phyloP scores from a whole-genome alignment of 2,113 vertebrate species.

The Dicaeum eximium region DNA sequence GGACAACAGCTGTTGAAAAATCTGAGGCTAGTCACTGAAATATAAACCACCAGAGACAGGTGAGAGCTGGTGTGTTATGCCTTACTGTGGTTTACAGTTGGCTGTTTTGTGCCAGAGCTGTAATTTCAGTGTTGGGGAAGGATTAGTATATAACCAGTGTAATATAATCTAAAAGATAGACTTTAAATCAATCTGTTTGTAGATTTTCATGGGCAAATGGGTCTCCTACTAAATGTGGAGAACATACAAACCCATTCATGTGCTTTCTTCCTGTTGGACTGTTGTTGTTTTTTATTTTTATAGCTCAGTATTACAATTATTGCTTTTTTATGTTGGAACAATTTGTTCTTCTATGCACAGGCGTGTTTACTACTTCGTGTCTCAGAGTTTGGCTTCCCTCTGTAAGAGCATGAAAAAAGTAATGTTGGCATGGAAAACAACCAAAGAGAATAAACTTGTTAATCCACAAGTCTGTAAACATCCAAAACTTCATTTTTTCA shows the following conservation, averaged over 20 bases:
- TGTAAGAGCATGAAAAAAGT: background rate
- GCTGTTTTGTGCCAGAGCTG: background rate
- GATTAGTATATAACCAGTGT: background rate
- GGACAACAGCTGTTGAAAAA: background rate
- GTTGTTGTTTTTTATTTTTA: background rate
- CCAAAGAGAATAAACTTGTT: background rate
- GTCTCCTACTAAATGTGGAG: background rate
- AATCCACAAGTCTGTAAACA: background rate
- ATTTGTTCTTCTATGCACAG: background rate
- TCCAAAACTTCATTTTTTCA: background rate
- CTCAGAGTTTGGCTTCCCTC: background rate
- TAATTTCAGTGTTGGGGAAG: background rate
- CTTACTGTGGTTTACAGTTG: background rate
- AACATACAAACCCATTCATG: background rate
- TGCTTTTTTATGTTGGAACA: background rate
- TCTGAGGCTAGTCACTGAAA: background rate
- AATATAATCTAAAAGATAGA: background rate
- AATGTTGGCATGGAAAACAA: background rate
- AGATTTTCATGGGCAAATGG: background rate
- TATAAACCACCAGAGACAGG: background rate
- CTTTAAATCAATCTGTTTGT: background rate
- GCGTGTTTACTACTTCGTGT: background rate
- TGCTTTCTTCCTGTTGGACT: background rate
- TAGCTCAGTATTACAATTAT: background rate
- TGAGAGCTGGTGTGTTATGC: background rate